Conservation (phyloP, 2,113 vertebrate genomes). For the Petaurus breviceps region DNA sequence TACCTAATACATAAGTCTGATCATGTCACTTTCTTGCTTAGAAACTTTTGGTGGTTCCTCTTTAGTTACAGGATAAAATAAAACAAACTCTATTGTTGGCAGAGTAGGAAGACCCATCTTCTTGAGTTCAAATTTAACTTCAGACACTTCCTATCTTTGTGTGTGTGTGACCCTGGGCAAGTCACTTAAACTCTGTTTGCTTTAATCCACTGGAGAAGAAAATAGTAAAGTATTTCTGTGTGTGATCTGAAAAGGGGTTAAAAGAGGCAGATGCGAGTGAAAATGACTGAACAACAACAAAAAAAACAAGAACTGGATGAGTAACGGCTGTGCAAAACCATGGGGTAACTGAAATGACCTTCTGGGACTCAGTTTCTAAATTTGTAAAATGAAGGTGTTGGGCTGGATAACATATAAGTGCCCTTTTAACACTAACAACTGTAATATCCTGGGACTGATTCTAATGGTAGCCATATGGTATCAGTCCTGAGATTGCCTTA, state of each 20-base stretch:
- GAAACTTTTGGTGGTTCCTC: neutral
- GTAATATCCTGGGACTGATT: neutral
- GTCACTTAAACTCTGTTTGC: too few relatives aligned
- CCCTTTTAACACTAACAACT: too few relatives aligned
- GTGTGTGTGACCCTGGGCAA: too few relatives aligned
- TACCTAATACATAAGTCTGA: neutral
- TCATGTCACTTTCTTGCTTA: neutral
- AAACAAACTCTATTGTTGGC: neutral
- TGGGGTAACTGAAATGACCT: neutral
- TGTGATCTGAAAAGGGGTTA: neutral
- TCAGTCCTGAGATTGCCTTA: too few relatives aligned
- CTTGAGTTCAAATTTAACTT: neutral
- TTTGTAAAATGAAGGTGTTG: neutral
- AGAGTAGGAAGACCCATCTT: neutral
- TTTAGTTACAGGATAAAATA: neutral
- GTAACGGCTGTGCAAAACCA: neutral
- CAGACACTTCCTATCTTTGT: neutral
- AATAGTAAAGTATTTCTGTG: neutral
- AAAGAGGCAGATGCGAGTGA: neutral
- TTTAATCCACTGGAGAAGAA: neutral
- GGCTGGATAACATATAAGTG: neutral
- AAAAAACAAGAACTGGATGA: neutral
- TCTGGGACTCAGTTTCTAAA: neutral
- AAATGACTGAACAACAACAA: neutral
- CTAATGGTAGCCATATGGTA: neutral